These are phyloP conservation scores for Hippocampus zosterae DNA, from an alignment of 2,113 vertebrate genomes.

Conservation along the genomic window DNA sequence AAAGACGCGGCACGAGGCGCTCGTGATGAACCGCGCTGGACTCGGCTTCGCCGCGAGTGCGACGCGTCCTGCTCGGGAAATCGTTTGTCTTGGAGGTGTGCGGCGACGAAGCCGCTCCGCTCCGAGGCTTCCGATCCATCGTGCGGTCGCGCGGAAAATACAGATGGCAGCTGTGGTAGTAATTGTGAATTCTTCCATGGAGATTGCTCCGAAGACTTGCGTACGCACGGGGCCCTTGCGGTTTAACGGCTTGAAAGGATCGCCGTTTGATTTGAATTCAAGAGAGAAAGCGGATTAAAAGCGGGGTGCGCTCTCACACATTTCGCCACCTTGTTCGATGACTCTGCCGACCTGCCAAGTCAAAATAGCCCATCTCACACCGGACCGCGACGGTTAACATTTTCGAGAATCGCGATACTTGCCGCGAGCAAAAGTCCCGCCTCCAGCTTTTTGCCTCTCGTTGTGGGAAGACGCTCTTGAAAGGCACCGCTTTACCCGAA, in stretches of 20 bases:
- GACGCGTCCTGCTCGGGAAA: constrained; percentile 14
- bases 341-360: constrained; percentile 38
- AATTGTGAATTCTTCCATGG: not conserved
- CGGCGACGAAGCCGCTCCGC: not conserved
- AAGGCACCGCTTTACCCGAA: constrained; percentile 48
- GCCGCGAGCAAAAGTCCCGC: constrained; percentile 11
- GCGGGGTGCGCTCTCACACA: not conserved
- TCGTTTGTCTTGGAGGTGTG: constrained; percentile 18
- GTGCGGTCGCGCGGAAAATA: not conserved
- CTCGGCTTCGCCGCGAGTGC: constrained; percentile 13
- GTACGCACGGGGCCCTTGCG: not conserved
- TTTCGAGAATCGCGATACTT: constrained; percentile 19
- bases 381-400: constrained; percentile 2
- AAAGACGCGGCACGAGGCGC: constrained; percentile 14
- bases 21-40: constrained; percentile 38
- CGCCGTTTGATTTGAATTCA: not conserved
- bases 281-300: not conserved
- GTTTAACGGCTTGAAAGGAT: not conserved
- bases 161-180: not conserved
- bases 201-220: not conserved
- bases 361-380: constrained; percentile 12
- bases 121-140: not conserved
- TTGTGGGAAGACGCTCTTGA: constrained; percentile 19
- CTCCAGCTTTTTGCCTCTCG: not conserved
- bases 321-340: constrained; percentile 10